Base-by-base conservation (phyloP, 2,113 vertebrate species). In the Pseudorasbora parva region DNA sequence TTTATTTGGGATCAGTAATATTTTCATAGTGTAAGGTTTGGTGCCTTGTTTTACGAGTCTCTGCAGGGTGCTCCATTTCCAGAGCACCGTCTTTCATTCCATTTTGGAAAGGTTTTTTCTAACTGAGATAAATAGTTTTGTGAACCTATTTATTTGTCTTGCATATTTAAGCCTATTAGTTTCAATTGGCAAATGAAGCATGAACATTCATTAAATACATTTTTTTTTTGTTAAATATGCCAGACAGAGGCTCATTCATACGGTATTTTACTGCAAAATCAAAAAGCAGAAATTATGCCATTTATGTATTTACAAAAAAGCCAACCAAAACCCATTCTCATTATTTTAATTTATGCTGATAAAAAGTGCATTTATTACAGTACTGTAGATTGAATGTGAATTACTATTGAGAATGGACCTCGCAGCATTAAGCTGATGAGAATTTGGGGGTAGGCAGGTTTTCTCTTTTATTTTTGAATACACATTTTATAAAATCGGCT, bases 101-200 rank as follows among this genome's bases (percentile, higher is more conserved):
- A 68, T 41, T 41, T 41, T 41, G 17, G 19, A 41, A 51, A 51
- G 49, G 4, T 37, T 41, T 30, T 59, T 60, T 17, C 0, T 19
- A 8, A 11, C 37, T 5, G 15, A 27, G 57, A 62, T 47, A 4
- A 47, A 37, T 59, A 77, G 59, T 60, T 78, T 23, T 60, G 37
- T 60, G 56, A 41, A 60, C 5, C 25, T 12, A 76, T 33, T 75
- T 74, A 74, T 51, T 75, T 54, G 25, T 54, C 9, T 62, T 47
- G 14, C 3, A 47, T 49, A 66, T 80, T 64, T n/a, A 66, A 15
- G 41, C 23, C 23, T 76, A 33, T 56, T 76, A 21, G 27, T 54
- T 80, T 80, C 15, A 66, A 11, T 60, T 78, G 60, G 43, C 59
- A 80, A 21, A 33, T 64, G 59, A 66, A 43, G 78, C 78, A 49